Evolutionary conservation across 2,113 vertebrate species (phyloP), one percentile per base, ranked within the genome.

Genomic region (Rhinichthys klamathensis): DNA sequence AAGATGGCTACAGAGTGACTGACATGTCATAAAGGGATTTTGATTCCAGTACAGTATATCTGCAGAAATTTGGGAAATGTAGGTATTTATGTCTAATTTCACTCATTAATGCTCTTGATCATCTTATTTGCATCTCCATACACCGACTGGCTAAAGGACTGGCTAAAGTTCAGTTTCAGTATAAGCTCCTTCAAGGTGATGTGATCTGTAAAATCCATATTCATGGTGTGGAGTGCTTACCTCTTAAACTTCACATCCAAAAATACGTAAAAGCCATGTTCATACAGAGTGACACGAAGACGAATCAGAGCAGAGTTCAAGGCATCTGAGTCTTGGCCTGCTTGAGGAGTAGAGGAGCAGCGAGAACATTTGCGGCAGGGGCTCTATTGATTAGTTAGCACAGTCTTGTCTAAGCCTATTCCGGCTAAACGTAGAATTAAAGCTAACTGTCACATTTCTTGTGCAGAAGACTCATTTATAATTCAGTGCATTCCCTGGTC

Each of bases 341-440:
- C 54, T 12, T 82, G 58, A 63, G 83, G 84, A 21, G 51, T 83
- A 46, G 46, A 76, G 13, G 56, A 63, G 30, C 65, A 58, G 32
- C 2, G 44, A 51, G 35, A 51, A 51, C 67, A 44, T 54, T 63
- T 44, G 49, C 38, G 38, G 41, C 54, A 3, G 75, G 70, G 67
- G 65, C 58, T 79, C 46, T 90, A 93, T 93, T 89, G 92, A 93
- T 94, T 88, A 87, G 89, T 85, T 91, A 86, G 86, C 83, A 44
- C 89, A 87, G 84, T 30, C 84, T 83, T 86, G 89, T 92, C 90
- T 88, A 82, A 89, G 72, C 80, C 85, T 85, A 89, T 92, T 91
- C 86, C 82, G 80, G 91, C 91, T 94, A 93, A 94, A 92, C 81
- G 87, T 87, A 86, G 92, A 94, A 93, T 94, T 93, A 93, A 93